Evolutionary conservation across 2,113 vertebrate genomes (phyloP).

Genomic region (Otolemur garnettii): DNA sequence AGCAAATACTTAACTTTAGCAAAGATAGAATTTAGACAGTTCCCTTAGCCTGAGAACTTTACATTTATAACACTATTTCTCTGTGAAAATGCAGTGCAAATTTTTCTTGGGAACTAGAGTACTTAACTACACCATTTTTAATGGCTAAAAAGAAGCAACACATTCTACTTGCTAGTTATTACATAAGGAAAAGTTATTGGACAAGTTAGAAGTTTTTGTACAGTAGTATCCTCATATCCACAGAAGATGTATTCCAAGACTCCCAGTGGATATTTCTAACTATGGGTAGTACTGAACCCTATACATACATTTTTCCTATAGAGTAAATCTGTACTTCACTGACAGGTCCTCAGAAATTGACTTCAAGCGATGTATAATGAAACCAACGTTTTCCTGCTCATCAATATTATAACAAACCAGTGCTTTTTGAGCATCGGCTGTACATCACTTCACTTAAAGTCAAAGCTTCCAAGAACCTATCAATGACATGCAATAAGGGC

Average conservation of each 20-base stretch:
- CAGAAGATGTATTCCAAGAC: not conserved
- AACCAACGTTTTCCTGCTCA: not conserved
- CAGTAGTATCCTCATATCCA: not conserved
- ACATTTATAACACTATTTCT: not conserved
- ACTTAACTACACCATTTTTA: not conserved
- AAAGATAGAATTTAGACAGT: constrained; percentile 43
- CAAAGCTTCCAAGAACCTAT: not conserved
- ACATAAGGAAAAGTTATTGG: not conserved
- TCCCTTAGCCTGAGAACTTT: not conserved
- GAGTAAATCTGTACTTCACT: not conserved
- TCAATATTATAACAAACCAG: not conserved
- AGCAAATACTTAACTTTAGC: constrained; percentile 67
- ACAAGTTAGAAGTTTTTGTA: not conserved
- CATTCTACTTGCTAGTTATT: not conserved
- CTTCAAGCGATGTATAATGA: not conserved
- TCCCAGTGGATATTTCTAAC: not conserved
- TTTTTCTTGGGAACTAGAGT: not conserved
- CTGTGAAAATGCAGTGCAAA: not conserved
- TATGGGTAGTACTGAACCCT: not conserved
- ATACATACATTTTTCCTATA: not conserved
- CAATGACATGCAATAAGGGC: not conserved
- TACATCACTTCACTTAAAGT: not conserved
- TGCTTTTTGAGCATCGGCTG: not conserved
- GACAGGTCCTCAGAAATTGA: not conserved
- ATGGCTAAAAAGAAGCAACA: not conserved